Percentiles rank a stretch among this genome's conserved stretches.
These are phyloP conservation scores for Phylloscopus collybita DNA, from an alignment of 2,797 vertebrate species.

Conservation along the genomic window DNA sequence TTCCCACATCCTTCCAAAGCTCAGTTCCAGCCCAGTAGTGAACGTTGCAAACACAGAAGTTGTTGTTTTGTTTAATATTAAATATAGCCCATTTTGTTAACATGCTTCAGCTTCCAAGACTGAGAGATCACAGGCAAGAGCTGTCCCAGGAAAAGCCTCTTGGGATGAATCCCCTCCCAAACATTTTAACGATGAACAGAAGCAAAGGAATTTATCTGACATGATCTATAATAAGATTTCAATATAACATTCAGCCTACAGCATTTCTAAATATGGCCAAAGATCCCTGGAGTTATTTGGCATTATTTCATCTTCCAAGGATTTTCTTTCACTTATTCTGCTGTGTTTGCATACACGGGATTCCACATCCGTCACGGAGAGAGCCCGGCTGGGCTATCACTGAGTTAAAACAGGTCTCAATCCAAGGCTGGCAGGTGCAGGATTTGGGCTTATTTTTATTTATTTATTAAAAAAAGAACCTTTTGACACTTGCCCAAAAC, in stretches of 20 bases:
- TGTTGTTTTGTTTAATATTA: constrained; percentile 41
- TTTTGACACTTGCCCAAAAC: background rate
- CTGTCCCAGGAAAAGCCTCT: constrained; percentile 53
- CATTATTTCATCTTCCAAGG: constrained; percentile 63
- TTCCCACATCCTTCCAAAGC: background rate
- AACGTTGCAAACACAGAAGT: background rate
- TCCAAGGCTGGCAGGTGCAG: constrained; percentile 7
- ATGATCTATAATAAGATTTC: constrained; percentile 63
- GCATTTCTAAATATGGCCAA: constrained; percentile 69
- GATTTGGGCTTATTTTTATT: background rate
- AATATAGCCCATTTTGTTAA: constrained; percentile 44
- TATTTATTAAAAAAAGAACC: background rate
- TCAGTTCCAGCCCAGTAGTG: background rate
- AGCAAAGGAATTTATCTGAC: constrained; percentile 59
- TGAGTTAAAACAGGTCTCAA: background rate
- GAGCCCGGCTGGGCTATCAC: background rate
- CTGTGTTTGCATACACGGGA: constrained; percentile 40
- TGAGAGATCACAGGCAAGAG: constrained; percentile 47
- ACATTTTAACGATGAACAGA: constrained; percentile 46
- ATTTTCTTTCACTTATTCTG: constrained; percentile 56
- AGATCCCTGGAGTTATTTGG: constrained; percentile 62
- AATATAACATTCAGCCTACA: constrained; percentile 66
- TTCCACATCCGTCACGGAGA: background rate
- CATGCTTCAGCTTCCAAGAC: constrained; percentile 59
- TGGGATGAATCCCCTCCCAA: constrained; percentile 56